Evolutionary conservation across 2,797 vertebrate species (phyloP), one percentile per base, ranked within the genome.

Genomic region (Carduelis carduelis): DNA sequence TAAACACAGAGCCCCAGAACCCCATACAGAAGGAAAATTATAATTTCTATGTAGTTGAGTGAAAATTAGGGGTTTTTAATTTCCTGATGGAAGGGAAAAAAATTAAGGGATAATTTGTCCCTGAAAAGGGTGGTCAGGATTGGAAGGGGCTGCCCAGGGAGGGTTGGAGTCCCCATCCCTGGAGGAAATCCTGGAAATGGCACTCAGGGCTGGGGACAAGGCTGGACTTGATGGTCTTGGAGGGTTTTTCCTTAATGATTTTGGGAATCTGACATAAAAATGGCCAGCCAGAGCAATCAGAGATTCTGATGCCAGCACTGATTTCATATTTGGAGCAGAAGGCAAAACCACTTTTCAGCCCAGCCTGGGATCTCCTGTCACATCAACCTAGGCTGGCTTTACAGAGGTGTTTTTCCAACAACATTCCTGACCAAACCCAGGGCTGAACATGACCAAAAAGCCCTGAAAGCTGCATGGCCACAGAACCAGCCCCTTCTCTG

Each of bases 11-110:
- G 6, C 26, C 18, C 35, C 60, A 68, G 53, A 81, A 35, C 14
- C 11, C 21, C 11, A 8, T 1, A 12, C 8, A 13, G 55, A 55
- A 34, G 19, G 20, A 4, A 70, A 75, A 49, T 23, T 2, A 5
- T 6, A 14, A 17, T 57, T 41, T 57, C 7, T 2, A 8, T 7
- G 5, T 2, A 15, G 9, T 14, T 21, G 53, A 11, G 7, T 28
- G 49, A 75, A 53, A 35, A 52, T 5, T 24, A 39, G 47, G 3
- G 14, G 2, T 27, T 27, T 44, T 27, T 32, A 14, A 53, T 46
- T 61, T 61, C 39, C 27, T 61, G 47, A 46, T 71, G 39, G 32
- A 37, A 60, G 18, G 8, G 16, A 2, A 13, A 50, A 35, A 28
- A 17, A 44, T 14, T 20, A 26, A 55, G 39, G 70, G 17, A 12